Evolutionary conservation across 1,140 invertebrate species (phyloP), one percentile per base, ranked within the genome.

Genomic region (Lasaia peninsularis): DNA sequence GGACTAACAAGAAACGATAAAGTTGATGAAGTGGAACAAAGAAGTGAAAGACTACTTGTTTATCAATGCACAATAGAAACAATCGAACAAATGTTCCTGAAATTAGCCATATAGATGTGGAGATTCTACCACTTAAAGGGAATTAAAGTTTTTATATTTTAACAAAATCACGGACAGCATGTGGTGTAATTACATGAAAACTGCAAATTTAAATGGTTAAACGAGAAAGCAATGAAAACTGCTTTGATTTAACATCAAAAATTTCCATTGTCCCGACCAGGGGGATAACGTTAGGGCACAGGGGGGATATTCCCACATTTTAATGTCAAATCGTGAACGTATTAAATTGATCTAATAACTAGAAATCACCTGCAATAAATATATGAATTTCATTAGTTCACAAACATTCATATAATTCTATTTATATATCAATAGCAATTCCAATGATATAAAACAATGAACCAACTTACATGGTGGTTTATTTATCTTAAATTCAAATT

Each of bases 391-490:
- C 24, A 54, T 54, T 54, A 54, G 33, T 37, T 35, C 34, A 54
- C 52, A 54, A 54, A 54, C 52, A 54, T 54, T 54, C 34, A 54
- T 35, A 54, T 54, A 54, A 54, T 35, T 53, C 32, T 53, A 53
- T 53, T 54, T 54, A 54, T 33, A 52, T 54, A 40, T 54, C 33
- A 54, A 37, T 54, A 54, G 52, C 52, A 54, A 54, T 54, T 54
- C 52, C 52, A 54, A 54, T 34, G 50, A 51, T 32, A 33, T 48
- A 37, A 58, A 63, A 40, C 18, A 58, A 40, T 49, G 53, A 56
- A 69, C 67, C 73, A 74, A 78, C 75, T 31, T 80, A 80, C 74
- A 77, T 77, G 77, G 75, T 75, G 20, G 71, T 65, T 51, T 54
- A 62, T 67, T 56, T 55, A 35, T 56, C 52, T 62, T 52, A 56